Conservation (phyloP, 2,113 vertebrate genomes). For the Plestiodon gilberti region DNA sequence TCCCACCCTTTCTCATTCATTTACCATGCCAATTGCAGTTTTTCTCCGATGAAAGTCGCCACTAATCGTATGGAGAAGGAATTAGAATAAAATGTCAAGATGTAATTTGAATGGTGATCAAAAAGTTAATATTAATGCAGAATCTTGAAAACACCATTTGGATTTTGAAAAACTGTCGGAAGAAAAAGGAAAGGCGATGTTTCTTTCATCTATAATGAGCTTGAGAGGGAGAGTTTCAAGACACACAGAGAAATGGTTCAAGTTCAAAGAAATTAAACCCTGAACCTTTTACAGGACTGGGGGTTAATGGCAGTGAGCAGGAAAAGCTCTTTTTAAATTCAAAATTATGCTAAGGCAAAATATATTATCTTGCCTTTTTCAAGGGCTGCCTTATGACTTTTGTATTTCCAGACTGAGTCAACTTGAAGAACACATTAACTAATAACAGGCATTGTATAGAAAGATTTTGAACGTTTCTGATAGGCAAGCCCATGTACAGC, state of each 20-base stretch:
- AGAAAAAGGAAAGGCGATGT: conserved; percentile 32
- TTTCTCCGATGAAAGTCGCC: conserved; percentile 27
- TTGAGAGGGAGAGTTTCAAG: conserved; percentile 32
- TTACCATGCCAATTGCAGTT: neutral
- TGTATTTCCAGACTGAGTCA: conserved; percentile 33
- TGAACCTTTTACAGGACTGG: conserved; percentile 35
- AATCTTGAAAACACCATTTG: conserved; percentile 35
- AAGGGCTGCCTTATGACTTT: neutral
- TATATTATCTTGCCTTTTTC: conserved; percentile 15
- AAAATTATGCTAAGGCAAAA: conserved; percentile 23
- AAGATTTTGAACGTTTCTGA: neutral
- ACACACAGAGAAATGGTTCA: conserved; percentile 28
- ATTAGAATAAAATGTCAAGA: conserved; percentile 42
- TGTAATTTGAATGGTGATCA: conserved; percentile 53
- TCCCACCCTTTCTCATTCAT: neutral
- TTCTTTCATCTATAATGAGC: conserved; percentile 62
- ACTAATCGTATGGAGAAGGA: conserved; percentile 13
- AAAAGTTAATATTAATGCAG: conserved; percentile 42
- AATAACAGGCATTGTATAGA: neutral
- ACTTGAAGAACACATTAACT: neutral
- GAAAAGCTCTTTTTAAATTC: conserved; percentile 11
- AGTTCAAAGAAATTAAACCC: conserved; percentile 56
- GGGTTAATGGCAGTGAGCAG: conserved; percentile 42
- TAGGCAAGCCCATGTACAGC: neutral
- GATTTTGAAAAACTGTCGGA: conserved; percentile 40